Base-by-base conservation (phyloP, 2,113 vertebrate genomes). In the Bubo blakistoni region DNA sequence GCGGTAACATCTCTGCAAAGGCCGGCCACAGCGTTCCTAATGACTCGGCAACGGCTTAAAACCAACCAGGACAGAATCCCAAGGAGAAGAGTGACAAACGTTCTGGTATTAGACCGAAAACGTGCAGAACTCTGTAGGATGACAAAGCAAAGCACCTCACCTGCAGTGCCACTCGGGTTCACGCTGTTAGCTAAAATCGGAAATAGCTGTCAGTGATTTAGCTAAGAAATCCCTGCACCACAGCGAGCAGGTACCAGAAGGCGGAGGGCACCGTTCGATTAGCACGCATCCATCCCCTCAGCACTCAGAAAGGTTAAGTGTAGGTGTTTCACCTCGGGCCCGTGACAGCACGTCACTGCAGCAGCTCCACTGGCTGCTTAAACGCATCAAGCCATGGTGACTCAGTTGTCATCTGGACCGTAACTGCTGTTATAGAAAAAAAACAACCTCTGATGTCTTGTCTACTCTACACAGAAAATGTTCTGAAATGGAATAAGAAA, bases 21-120 rank as follows among this genome's bases (percentile, higher is more conserved):
- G 49, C 24, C 4, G 1, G 12, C 13, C 13, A 25, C 70, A 58
- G 42, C 2, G 0, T 4, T 10, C 1, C 4, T 11, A 27, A 76
- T 9, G 49, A 30, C 49, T 58, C 27, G 10, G 49, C 77, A 63
- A 30, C 1, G 5, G 11, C 36, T 63, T 58, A n/a, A 29, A 34
- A 20, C 30, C 20, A 18, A 20, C 30, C 20, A 18, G 78, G 29
- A 34, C 21, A 63, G 55, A 46, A 57, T 11, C 44, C 36, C 36
- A 22, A 38, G 22, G 25, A 40, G 55, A 63, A 58, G 29, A n/a
- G 40, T 19, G 14, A 34, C 30, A 46, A 20, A 36, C 7, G 12
- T 46, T 65, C 44, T 29, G 32, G 7, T 21, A 25, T 24, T 9
- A 58, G 46, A 66, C 66, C 74, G 34, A 38, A 52, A 66, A 21